phyloP scores from a whole-genome alignment of 1,140 invertebrate species.

The Propsilocerus akamusi region DNA sequence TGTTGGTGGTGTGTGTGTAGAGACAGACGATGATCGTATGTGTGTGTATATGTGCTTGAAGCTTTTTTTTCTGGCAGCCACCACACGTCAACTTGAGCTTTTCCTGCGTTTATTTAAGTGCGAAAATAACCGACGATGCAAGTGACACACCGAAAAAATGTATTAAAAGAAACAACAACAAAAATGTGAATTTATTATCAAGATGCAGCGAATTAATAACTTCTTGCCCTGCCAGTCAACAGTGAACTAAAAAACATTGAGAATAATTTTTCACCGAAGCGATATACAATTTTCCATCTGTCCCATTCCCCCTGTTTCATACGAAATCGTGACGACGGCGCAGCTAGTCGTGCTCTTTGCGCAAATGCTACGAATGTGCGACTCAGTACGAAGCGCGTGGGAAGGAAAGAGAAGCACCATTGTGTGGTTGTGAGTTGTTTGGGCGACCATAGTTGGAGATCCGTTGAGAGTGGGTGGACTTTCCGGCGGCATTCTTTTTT shows the following conservation, averaged over 20 bases:
- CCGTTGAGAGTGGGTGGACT: neutral
- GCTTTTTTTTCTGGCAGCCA: no score
- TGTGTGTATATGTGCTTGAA: no score
- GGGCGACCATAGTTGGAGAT: neutral
- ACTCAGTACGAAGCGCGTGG: no score
- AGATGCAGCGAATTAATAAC: neutral
- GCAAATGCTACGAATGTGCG: neutral
- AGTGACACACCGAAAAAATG: no score
- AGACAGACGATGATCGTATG: no score
- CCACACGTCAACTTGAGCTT: no score
- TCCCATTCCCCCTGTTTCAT: neutral
- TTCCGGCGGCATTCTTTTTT: no score
- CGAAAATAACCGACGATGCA: no score
- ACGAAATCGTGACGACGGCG: neutral
- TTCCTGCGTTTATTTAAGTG: no score
- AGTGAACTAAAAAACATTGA: slow-evolving; percentile 3
- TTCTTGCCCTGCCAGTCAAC: slow-evolving; percentile 2
- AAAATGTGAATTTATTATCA: slow-evolving; percentile 2
- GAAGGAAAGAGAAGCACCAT: neutral
- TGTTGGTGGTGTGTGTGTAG: no score
- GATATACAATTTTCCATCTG: neutral
- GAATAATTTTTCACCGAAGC: neutral
- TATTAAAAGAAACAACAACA: neutral
- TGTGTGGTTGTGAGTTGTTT: neutral
- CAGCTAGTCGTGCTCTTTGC: neutral